phyloP scores from a whole-genome alignment of 2,888 invertebrate genomes.

The Ecdyonurus torrentis region DNA sequence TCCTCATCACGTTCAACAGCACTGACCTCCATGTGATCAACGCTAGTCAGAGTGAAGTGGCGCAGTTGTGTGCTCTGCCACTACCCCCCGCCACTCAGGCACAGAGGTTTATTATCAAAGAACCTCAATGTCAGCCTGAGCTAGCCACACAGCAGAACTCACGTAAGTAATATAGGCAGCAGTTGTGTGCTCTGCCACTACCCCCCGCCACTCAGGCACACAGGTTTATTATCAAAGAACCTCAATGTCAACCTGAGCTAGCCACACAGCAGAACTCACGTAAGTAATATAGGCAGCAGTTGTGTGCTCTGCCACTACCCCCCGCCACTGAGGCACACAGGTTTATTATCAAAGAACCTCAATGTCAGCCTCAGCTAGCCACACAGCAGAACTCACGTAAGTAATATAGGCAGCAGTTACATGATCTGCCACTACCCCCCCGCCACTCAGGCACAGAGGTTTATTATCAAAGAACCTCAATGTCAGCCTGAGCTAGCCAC shows the following conservation, averaged over 20 bases:
- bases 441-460: too few species aligned
- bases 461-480: too few species aligned
- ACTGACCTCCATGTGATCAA: constrained; percentile 55
- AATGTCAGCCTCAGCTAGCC: constrained; percentile 56
- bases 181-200: too few species aligned
- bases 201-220: too few species aligned
- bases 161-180: too few species aligned
- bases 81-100: constrained; percentile 1
- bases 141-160: constrained; percentile 54
- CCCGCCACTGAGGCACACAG: too few species aligned
- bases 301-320: too few species aligned
- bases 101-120: neutral
- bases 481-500: constrained; percentile 62
- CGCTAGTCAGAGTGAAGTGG: constrained; percentile 59
- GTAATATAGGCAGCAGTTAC: too few species aligned
- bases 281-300: too few species aligned
- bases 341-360: too few species aligned
- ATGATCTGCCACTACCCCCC: too few species aligned
- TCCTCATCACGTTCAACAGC: constrained; percentile 59
- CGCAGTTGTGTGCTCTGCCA: constrained; percentile 43
- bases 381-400: constrained; percentile 47
- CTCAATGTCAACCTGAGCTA: constrained; percentile 52
- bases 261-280: constrained; percentile 50
- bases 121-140: constrained; percentile 50
- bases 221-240: too few species aligned